Evolutionary conservation across 2,797 vertebrate species (phyloP).

Genomic region (Anniella stebbinsi): DNA sequence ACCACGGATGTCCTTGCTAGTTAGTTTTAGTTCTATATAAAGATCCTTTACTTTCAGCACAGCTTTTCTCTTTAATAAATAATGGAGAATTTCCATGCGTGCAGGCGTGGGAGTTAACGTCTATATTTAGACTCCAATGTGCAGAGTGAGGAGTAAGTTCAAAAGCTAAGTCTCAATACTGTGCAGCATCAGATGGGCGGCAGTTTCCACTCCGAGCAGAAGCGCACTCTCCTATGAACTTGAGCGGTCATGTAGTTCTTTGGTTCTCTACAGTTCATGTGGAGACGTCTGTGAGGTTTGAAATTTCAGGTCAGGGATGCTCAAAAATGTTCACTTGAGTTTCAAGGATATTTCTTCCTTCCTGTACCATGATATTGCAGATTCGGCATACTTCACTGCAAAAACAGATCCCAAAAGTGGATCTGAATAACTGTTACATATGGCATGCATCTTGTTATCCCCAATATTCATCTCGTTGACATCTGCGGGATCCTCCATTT

Average conservation of each 20-base stretch:
- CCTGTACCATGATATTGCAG: neutral
- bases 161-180: conserved; percentile 65
- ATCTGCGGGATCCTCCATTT: too few species aligned
- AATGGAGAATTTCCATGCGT: conserved; percentile 60
- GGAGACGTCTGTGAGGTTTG: neutral
- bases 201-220: conserved; percentile 43
- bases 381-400: neutral
- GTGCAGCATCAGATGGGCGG: conserved; percentile 54
- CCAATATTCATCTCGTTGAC: neutral
- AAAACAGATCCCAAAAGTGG: neutral
- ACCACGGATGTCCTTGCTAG: neutral
- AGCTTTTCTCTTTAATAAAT: conserved; percentile 70
- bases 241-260: neutral
- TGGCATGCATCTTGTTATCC: neutral
- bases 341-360: neutral
- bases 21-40: conserved; percentile 13
- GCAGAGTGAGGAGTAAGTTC: conserved; percentile 62
- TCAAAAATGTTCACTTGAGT: too few species aligned
- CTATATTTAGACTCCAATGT: conserved; percentile 73
- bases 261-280: neutral
- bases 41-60: neutral
- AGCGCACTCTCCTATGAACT: neutral
- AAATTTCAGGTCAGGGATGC: neutral
- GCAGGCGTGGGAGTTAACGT: conserved; percentile 68
- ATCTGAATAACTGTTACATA: too few species aligned